Conservation (phyloP, 2,888 invertebrate species). For the Spodoptera littoralis region DNA sequence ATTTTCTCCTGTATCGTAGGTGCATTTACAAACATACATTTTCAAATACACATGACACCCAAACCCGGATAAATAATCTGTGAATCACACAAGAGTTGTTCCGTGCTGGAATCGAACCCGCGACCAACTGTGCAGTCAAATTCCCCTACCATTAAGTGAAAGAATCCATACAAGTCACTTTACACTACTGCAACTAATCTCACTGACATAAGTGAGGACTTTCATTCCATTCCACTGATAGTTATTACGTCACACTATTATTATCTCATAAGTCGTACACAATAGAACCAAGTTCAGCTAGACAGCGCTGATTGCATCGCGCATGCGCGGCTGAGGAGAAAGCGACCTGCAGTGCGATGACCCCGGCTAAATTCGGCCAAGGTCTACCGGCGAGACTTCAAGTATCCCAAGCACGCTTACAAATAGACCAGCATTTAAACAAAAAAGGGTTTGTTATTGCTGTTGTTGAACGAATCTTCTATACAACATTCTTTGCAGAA, state of each 20-base stretch:
- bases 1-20: too few species aligned
- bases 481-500: slow-evolving; percentile 9
- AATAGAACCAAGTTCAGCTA: slow-evolving; percentile 57
- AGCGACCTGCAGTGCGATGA: slow-evolving; percentile 79
- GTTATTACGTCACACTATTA: slow-evolving; percentile 47
- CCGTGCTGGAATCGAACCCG: too few species aligned
- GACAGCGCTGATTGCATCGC: slow-evolving; percentile 69
- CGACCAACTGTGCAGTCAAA: too few species aligned
- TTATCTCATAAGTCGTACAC: slow-evolving; percentile 48
- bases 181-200: not conserved
- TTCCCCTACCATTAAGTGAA: not conserved
- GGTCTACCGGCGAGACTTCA: slow-evolving; percentile 73
- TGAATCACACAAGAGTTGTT: too few species aligned
- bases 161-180: not conserved
- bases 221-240: slow-evolving; percentile 33
- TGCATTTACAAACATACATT: too few species aligned
- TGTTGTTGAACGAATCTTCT: slow-evolving; percentile 1
- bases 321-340: slow-evolving; percentile 77
- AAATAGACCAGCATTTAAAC: slow-evolving; percentile 45
- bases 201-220: not conserved
- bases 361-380: slow-evolving; percentile 84
- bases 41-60: too few species aligned
- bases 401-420: slow-evolving; percentile 54
- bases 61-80: too few species aligned
- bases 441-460: slow-evolving; percentile 18